These are phyloP conservation scores for Acyrthosiphon pisum DNA, from an alignment of 1,140 invertebrate species.

Conservation along the genomic window DNA sequence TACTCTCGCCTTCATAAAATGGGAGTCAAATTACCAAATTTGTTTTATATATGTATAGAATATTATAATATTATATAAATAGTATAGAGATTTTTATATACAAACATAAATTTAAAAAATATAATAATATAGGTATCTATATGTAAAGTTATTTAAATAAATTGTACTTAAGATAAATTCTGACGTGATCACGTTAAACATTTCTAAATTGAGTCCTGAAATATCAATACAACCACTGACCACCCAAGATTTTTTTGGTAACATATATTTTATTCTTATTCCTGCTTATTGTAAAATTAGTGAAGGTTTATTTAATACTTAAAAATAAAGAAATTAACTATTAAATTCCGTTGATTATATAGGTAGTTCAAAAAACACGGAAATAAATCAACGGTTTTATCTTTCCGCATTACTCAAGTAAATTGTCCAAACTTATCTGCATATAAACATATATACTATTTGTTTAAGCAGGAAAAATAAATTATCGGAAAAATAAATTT, in stretches of 20 bases:
- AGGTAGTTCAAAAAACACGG: background rate
- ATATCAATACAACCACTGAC: background rate
- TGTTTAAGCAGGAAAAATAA: background rate
- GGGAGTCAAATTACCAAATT: background rate
- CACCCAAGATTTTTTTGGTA: background rate
- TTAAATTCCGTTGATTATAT: background rate
- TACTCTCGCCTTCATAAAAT: constrained; percentile 23
- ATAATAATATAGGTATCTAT: background rate
- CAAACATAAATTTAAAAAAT: background rate
- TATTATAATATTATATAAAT: background rate
- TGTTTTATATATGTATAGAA: background rate
- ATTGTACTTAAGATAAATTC: background rate
- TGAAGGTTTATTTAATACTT: background rate
- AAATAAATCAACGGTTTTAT: background rate
- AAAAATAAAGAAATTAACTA: background rate
- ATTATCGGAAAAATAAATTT: background rate
- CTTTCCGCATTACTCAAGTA: background rate
- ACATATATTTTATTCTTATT: background rate
- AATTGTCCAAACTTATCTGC: background rate
- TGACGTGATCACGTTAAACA: background rate
- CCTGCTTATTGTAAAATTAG: background rate
- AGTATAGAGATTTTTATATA: background rate
- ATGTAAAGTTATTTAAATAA: background rate
- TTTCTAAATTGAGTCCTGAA: background rate
- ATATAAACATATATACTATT: background rate